These are phyloP conservation scores for Orthosia gracilis DNA, from an alignment of 2,888 invertebrate genomes.

Conservation along the genomic window DNA sequence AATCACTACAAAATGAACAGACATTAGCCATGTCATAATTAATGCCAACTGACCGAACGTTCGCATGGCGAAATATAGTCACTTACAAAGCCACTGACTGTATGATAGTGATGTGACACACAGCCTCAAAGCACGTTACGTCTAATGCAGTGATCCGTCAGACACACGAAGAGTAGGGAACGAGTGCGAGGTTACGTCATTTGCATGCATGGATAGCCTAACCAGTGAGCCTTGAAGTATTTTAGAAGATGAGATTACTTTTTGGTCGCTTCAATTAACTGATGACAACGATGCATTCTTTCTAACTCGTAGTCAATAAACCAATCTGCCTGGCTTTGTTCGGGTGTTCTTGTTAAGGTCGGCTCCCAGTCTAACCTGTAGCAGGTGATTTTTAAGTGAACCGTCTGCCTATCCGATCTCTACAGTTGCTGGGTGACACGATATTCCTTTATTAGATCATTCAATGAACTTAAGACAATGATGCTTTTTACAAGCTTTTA, in stretches of 20 bases:
- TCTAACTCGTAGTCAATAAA: too few relatives aligned
- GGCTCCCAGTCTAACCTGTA: background rate
- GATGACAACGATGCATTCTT: too few relatives aligned
- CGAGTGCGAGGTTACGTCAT: background rate
- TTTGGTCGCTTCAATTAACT: background rate
- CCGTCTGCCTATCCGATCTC: too few relatives aligned
- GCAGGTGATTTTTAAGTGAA: too few relatives aligned
- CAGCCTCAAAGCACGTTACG: background rate
- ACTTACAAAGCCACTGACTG: background rate
- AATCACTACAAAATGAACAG: background rate
- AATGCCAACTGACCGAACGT: background rate
- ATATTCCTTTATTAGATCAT: background rate
- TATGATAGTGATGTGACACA: conserved; percentile 1
- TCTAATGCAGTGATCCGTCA: conserved; percentile 17
- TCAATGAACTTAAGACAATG: too few relatives aligned
- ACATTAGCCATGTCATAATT: background rate
- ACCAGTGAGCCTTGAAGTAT: background rate
- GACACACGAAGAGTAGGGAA: conserved; percentile 4
- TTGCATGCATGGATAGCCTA: background rate
- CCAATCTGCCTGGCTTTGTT: background rate
- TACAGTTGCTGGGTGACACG: too few relatives aligned
- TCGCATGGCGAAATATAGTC: background rate
- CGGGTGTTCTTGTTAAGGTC: too few relatives aligned
- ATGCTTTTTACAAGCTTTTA: too few relatives aligned
- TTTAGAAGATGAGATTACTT: background rate